phyloP scores from a whole-genome alignment of 2,113 vertebrate genomes.

The Apteryx owenii region DNA sequence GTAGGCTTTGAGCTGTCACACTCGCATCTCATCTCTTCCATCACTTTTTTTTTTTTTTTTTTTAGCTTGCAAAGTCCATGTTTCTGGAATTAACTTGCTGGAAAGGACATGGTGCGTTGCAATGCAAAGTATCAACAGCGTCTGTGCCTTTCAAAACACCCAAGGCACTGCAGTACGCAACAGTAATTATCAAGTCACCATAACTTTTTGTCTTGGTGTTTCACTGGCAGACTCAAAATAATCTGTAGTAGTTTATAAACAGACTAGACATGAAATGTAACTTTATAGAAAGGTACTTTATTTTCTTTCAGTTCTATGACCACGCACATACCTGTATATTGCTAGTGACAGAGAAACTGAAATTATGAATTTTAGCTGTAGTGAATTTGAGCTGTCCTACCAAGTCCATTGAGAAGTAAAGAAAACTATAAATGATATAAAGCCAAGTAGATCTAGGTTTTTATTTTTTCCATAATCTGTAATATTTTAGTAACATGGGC shows the following conservation, averaged over 20 bases:
- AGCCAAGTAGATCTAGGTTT: not conserved
- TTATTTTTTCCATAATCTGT: not conserved
- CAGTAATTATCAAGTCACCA: not conserved
- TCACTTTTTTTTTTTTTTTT: no score
- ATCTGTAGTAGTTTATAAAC: not conserved
- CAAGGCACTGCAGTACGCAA: not conserved
- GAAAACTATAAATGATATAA: not conserved
- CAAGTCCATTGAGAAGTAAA: not conserved
- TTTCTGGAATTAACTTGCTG: slow-evolving; percentile 8
- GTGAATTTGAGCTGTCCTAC: not conserved
- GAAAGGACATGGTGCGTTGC: not conserved
- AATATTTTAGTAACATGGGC: not conserved
- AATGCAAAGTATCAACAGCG: not conserved
- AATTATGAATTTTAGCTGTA: not conserved
- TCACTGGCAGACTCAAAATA: not conserved
- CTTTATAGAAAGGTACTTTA: not conserved
- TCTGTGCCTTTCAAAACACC: not conserved
- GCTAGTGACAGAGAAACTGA: not conserved
- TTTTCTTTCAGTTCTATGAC: no score
- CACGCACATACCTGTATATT: no score
- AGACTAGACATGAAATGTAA: not conserved
- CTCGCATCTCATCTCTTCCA: not conserved
- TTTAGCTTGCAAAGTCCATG: not conserved
- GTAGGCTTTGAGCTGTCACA: not conserved
- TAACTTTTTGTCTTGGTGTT: not conserved